A percentile compares a stretch with the other conserved stretches of the same genome.
phyloP scores from a whole-genome alignment of 2,797 vertebrate species.

The Orientallactaga sibirica region DNA sequence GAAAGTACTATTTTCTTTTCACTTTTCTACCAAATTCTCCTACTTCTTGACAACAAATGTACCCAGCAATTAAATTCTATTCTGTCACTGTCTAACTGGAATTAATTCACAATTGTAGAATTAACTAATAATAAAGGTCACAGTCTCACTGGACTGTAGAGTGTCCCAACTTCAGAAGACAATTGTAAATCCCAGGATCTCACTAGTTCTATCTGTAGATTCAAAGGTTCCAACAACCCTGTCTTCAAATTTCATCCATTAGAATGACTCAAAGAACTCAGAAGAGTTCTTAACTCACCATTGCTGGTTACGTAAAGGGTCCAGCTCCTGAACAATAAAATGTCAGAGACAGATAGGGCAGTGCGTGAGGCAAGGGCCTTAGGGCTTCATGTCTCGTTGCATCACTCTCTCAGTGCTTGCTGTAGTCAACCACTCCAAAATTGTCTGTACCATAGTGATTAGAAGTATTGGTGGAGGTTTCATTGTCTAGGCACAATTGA shows the following conservation, averaged over 20 bases:
- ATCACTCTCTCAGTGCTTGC: not conserved
- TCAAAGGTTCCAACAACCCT: not conserved
- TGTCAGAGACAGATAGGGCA: not conserved
- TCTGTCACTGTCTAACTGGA: not conserved
- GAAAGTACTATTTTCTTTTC: constrained; percentile 29
- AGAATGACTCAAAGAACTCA: not conserved
- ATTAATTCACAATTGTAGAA: not conserved
- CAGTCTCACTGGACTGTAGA: not conserved
- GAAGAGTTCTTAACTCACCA: not conserved
- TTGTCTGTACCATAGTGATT: not conserved
- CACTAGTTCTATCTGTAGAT: not conserved
- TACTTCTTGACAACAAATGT: not conserved
- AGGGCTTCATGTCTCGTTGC: not conserved
- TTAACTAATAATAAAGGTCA: not conserved
- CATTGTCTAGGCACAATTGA: not conserved
- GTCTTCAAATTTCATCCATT: not conserved
- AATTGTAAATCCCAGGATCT: not conserved
- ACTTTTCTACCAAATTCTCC: not conserved
- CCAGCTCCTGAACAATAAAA: not conserved
- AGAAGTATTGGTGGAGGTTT: not conserved
- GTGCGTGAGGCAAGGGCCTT: not conserved
- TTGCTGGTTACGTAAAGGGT: not conserved
- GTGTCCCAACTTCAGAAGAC: not conserved
- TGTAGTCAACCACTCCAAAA: not conserved
- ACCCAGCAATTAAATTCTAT: not conserved